These are phyloP conservation scores for Himalopsyche kuldschensis DNA, from an alignment of 2,888 invertebrate species.

Conservation along the genomic window DNA sequence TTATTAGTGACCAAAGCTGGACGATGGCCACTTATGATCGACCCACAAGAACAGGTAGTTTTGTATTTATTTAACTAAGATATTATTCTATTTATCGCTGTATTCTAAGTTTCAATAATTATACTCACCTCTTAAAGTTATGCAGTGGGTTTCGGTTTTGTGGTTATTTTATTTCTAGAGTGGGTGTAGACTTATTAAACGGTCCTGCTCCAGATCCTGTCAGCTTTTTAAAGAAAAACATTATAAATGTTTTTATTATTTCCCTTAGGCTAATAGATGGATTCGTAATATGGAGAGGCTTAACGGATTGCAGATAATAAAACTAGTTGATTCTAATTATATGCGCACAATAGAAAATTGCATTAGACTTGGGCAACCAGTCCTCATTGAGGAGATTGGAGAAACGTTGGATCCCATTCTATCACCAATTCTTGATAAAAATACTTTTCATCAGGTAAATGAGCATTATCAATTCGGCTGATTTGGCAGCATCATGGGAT, in stretches of 20 bases:
- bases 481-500: no score
- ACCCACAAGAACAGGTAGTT: conserved; percentile 87
- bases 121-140: background rate
- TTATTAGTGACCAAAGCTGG: conserved; percentile 82
- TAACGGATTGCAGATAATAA: conserved; percentile 74
- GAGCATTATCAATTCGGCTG: background rate
- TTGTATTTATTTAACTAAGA: background rate
- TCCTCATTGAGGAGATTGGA: conserved; percentile 85
- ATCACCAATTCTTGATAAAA: conserved; percentile 78
- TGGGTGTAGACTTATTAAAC: background rate
- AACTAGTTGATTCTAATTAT: conserved; percentile 75
- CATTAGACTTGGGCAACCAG: conserved; percentile 81
- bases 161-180: background rate
- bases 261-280: conserved; percentile 81
- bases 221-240: background rate
- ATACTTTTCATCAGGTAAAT: conserved; percentile 71
- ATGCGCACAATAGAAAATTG: conserved; percentile 79
- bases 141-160: background rate
- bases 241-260: background rate
- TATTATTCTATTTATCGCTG: background rate
- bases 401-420: conserved; percentile 87
- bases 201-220: background rate
- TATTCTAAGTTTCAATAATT: no score
- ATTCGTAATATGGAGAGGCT: conserved; percentile 83
- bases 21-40: conserved; percentile 90